Base-by-base conservation (phyloP, 2,113 vertebrate genomes). In the Cheirogaleus medius region DNA sequence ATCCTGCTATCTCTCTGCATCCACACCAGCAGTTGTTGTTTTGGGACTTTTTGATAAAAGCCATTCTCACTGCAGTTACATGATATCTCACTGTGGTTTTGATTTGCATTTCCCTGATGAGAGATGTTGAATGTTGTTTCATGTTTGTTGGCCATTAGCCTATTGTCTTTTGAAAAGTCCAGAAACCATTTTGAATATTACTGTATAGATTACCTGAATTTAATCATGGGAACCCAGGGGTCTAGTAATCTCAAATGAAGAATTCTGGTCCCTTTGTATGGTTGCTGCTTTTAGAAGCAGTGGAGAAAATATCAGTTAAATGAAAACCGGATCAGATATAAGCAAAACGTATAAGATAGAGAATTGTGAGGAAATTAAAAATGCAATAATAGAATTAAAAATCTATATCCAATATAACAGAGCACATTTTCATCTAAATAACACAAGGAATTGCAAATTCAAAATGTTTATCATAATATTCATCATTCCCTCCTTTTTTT, bases 341-440 rank as follows among this genome's bases (percentile, higher is more conserved):
- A 76, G 23, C 49, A 82, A 69, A 82, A 90, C 44, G n/a, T 8
- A 56, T 85, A 66, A 68, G 21, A 49, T 42, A 84, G 87, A 71
- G 29, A 93, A 90, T 81, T 68, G 1, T 32, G 39, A 91, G 47
- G 18, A 82, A 93, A 82, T 91, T 15, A 94, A 91, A 93, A 86
- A 63, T 34, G 5, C 14, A 87, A 39, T 74, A 93, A 54, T 3
- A 34, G 42, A 87, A 83, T 87, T 93, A 52, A 87, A 87, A 76
- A 91, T 77, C 20, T 69, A 47, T 82, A 83, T 58, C n/a, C 6
- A 87, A 47, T 12, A 73, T 42, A 71, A n/a, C 66, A 93, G 13
- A 81, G 5, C 17, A 39, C 34, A 80, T 89, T 95, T 69, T 66
- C 39, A 47, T 66, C 12, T 85, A 89, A 71, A 52, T 54, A 78